Evolutionary conservation across 2,888 invertebrate species (phyloP).

Genomic region (Ectemnius continuus): DNA sequence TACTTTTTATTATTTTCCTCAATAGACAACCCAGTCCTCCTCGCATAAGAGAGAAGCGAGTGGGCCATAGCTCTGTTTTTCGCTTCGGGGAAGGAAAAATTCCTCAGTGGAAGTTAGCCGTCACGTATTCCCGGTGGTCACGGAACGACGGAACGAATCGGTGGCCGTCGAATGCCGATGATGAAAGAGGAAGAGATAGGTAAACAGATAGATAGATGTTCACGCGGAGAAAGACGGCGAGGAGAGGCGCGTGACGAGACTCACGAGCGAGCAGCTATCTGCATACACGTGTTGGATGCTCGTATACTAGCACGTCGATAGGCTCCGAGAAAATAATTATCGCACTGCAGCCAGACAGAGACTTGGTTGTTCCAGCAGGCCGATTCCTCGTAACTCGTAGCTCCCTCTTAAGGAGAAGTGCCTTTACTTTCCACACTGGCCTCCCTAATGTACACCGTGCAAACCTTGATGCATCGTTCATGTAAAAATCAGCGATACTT

Average conservation of each 20-base stretch:
- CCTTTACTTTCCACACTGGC: conserved; percentile 7
- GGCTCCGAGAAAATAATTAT: conserved; percentile 50
- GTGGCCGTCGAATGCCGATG: conserved; percentile 51
- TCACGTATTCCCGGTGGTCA: conserved; percentile 44
- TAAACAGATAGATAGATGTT: conserved; percentile 44
- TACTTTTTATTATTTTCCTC: no score
- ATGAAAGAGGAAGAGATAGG: conserved; percentile 58
- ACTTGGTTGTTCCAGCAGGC: conserved; percentile 38
- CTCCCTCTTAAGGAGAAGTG: conserved; percentile 30
- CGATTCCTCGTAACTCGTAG: conserved; percentile 20
- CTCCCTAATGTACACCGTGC: no score
- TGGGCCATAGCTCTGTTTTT: no score
- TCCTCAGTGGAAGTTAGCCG: background rate
- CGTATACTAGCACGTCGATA: conserved; percentile 25
- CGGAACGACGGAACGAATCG: conserved; percentile 53
- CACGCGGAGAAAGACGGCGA: conserved; percentile 35
- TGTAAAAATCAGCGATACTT: no score
- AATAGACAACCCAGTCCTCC: no score
- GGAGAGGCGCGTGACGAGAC: conserved; percentile 49
- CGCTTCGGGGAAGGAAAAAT: no score
- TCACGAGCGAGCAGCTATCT: conserved; percentile 42
- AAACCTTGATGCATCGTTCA: no score
- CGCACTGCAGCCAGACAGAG: conserved; percentile 32
- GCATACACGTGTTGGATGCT: conserved; percentile 45
- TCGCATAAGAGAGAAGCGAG: no score